Base-by-base conservation (phyloP, 1,140 invertebrate species). In the Myzus persicae region DNA sequence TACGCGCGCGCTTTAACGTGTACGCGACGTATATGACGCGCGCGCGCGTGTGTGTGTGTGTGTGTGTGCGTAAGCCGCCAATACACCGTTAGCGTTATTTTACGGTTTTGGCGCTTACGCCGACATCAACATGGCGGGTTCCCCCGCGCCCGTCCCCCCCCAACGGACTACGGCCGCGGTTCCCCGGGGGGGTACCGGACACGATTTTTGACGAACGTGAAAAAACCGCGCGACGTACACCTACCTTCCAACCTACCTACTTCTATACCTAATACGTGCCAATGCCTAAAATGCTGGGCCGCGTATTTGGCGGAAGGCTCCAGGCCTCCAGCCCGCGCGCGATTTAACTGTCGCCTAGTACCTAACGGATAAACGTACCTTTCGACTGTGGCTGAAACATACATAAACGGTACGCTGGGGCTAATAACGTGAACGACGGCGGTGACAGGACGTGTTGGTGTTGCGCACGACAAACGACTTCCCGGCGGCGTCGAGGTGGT, bases 331-430 rank as follows among this genome's bases (percentile, higher is more conserved):
- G 26, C 42, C 18, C 59, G 44, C 42, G 31, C 31, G 46, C 85
- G 46, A 7, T 14, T 14, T 46, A 31, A 42, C 46, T 36, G 46
- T 46, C 24, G 36, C 88, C 31, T 48, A 48, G 38, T 24, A n/a
- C 51, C 51, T 31, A 26, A 67, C 89, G 26, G 38, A 90, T 76
- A 90, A 51, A 84, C 91, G 76, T 93, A 93, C 91, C 91, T 93
- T 40, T 84, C n/a, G 46, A 76, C 91, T 93, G 91, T 93, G 91
- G 81, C 46, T 93, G 91, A 93, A 93, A 93, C 91, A 93, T 93
- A 85, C 91, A 93, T 93, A 93, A 93, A 93, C 91, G 81, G 91
- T 93, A 84, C 81, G 90, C 76, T 81, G 18, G 91, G n/a, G 38
- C 89, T 90, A 93, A 84, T 46, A 93, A 51, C 51, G n/a, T 88